phyloP scores from a whole-genome alignment of 2,888 invertebrate genomes.

The Pyrrhia umbra region DNA sequence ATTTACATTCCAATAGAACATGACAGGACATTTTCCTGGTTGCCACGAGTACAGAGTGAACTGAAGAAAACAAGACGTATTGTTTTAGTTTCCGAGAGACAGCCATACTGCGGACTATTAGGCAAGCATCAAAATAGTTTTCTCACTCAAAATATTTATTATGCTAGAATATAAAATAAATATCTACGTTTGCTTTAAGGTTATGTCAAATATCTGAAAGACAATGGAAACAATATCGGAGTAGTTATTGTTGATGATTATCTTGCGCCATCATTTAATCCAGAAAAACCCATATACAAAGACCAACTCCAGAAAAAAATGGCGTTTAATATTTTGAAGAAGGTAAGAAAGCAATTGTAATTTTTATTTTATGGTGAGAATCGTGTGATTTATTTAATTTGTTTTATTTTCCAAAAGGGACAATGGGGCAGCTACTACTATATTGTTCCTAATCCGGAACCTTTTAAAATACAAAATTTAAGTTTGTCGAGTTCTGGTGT shows the following conservation, averaged over 20 bases:
- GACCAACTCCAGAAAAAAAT: not conserved
- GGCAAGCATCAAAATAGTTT: not conserved
- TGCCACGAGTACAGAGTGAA: not conserved
- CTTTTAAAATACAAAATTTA: not conserved
- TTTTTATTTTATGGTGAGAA: not conserved
- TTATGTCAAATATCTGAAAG: not conserved
- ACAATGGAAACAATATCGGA: not conserved
- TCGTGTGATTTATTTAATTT: not conserved
- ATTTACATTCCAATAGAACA: not conserved
- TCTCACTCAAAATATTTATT: not conserved
- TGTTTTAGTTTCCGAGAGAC: not conserved
- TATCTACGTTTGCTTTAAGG: not conserved
- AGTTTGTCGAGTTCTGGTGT: not conserved
- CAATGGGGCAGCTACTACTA: conserved; percentile 20
- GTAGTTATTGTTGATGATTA: not conserved
- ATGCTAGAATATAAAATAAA: not conserved
- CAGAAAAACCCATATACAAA: not conserved
- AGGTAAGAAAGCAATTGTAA: not conserved
- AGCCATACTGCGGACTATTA: not conserved
- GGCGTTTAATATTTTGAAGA: conserved; percentile 3
- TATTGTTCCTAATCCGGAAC: not conserved
- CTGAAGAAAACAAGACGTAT: not conserved
- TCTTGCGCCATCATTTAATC: not conserved
- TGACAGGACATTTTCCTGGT: conserved; percentile 6
- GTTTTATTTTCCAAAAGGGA: conserved; percentile 1